Percentiles rank a stretch among this genome's conserved stretches.
phyloP scores from a whole-genome alignment of 2,888 invertebrate genomes.

The Kuschelorhynchus macadamiae region DNA sequence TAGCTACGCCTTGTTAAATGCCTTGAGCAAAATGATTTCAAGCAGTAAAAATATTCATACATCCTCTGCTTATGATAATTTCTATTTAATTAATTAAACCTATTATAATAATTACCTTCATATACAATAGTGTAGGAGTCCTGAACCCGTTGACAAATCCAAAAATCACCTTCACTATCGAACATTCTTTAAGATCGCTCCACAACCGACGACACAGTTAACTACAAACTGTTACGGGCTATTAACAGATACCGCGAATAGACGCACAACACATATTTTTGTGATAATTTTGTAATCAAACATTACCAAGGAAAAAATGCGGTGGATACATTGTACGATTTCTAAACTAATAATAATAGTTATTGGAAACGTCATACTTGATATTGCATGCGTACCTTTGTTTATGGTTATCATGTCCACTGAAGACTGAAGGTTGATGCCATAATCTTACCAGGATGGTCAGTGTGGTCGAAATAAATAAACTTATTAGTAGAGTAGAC shows the following conservation, averaged over 20 bases:
- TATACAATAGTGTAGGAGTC: slow-evolving; percentile 38
- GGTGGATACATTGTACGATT: slow-evolving; percentile 9
- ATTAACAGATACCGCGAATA: slow-evolving; percentile 17
- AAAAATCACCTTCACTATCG: slow-evolving; percentile 33
- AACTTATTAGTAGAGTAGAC: too few relatives aligned
- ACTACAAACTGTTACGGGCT: not conserved
- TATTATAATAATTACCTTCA: slow-evolving; percentile 17
- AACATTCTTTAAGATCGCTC: slow-evolving; percentile 28
- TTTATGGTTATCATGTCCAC: not conserved
- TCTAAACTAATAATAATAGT: slow-evolving; percentile 16
- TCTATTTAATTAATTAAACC: too few relatives aligned
- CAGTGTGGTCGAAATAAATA: not conserved
- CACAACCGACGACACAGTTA: slow-evolving; percentile 17
- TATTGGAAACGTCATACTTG: slow-evolving; percentile 19
- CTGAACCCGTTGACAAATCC: slow-evolving; percentile 32
- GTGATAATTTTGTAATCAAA: slow-evolving; percentile 46
- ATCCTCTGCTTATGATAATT: too few relatives aligned
- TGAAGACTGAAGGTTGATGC: slow-evolving; percentile 21
- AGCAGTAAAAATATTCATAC: too few relatives aligned
- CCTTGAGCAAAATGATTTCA: too few relatives aligned
- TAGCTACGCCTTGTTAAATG: too few relatives aligned
- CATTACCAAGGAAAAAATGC: slow-evolving; percentile 44
- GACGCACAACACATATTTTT: slow-evolving; percentile 21
- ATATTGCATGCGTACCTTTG: slow-evolving; percentile 13
- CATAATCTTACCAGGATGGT: slow-evolving; percentile 10